These are phyloP conservation scores for Dryococelus australis DNA, from an alignment of 2,888 invertebrate species.

Conservation along the genomic window DNA sequence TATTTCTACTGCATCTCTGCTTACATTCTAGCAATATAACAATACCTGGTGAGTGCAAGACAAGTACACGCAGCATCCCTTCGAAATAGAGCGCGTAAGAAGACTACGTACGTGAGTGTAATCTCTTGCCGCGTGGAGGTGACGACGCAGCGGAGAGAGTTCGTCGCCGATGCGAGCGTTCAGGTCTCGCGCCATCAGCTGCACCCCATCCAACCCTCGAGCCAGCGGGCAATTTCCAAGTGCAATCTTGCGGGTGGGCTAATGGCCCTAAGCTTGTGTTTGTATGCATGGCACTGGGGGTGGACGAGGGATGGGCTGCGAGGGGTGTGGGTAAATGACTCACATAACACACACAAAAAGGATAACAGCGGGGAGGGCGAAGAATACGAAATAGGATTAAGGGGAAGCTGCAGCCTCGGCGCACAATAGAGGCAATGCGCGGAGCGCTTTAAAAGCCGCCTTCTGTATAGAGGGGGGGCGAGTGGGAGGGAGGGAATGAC, in stretches of 20 bases:
- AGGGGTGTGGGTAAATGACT: conserved; percentile 42
- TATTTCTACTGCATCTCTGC: too few relatives aligned
- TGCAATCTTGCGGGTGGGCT: conserved; percentile 44
- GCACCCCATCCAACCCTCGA: not conserved
- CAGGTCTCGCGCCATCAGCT: conserved; percentile 2
- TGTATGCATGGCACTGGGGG: conserved; percentile 42
- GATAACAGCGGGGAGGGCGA: conserved; percentile 34
- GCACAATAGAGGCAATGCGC: not conserved
- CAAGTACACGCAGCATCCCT: too few relatives aligned
- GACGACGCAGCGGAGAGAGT: not conserved
- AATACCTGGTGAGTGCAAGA: too few relatives aligned
- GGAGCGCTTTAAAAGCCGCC: not conserved
- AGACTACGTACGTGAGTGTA: too few relatives aligned
- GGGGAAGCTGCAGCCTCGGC: conserved; percentile 35
- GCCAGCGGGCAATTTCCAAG: conserved; percentile 38
- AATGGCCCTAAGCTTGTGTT: conserved; percentile 43
- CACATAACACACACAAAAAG: conserved; percentile 42
- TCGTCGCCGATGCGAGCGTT: not conserved
- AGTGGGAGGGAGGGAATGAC: too few relatives aligned
- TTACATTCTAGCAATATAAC: too few relatives aligned
- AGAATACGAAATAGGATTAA: conserved; percentile 44
- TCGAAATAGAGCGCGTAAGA: too few relatives aligned
- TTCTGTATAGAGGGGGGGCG: not conserved
- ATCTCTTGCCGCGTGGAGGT: not conserved
- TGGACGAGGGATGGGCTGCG: conserved; percentile 26